These are phyloP conservation scores for Phania funesta DNA, from an alignment of 2,888 invertebrate species.

Conservation along the genomic window DNA sequence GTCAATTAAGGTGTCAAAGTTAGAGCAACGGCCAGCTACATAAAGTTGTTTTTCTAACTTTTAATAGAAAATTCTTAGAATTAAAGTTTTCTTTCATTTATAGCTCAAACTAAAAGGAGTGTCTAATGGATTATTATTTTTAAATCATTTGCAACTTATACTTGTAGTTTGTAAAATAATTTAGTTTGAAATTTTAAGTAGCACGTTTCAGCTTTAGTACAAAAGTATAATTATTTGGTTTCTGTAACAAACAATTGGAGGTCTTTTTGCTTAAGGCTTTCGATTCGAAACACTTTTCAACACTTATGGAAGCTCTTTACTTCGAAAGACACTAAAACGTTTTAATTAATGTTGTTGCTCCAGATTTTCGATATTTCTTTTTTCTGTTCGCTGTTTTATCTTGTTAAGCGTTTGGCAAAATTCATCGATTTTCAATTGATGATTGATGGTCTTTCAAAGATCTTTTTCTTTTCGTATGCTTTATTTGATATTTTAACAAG, in stretches of 20 bases:
- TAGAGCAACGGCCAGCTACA: conserved; percentile 11
- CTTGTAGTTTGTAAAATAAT: background rate
- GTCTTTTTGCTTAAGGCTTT: conserved; percentile 16
- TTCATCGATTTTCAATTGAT: conserved; percentile 55
- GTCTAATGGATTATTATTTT: background rate
- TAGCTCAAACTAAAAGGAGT: conserved; percentile 3
- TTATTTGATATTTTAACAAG: conserved; percentile 5
- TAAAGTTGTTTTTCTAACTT: conserved; percentile 2
- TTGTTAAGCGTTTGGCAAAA: conserved; percentile 15
- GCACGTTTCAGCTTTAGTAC: conserved; percentile 12
- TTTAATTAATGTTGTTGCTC: conserved; percentile 36
- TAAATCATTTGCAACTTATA: background rate
- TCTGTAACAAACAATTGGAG: background rate
- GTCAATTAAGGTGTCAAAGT: conserved; percentile 53
- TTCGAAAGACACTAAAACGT: background rate
- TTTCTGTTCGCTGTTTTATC: background rate
- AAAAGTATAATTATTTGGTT: background rate
- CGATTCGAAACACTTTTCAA: conserved; percentile 19
- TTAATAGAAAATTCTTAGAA: conserved; percentile 28
- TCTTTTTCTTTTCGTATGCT: background rate
- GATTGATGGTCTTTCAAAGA: conserved; percentile 27
- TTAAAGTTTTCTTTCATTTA: conserved; percentile 4
- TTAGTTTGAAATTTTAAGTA: conserved; percentile 10
- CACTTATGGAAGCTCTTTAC: background rate
- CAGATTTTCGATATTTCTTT: conserved; percentile 19